Evolutionary conservation across 23 tunicate species (phyloP), one percentile per base, ranked within the genome.

Genomic region (Botrylloides violaceus): DNA sequence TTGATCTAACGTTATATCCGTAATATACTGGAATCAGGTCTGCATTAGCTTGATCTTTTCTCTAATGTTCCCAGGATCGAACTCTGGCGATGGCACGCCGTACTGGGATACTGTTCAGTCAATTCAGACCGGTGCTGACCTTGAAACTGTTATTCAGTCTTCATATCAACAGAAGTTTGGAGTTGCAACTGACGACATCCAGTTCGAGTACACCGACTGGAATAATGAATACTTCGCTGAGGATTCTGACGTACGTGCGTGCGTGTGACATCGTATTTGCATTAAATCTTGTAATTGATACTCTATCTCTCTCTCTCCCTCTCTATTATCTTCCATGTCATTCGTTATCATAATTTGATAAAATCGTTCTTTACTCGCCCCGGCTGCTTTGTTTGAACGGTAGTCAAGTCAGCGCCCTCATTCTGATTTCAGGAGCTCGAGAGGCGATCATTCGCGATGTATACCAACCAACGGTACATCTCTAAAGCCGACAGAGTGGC

Each of bases 71-170:
- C 2, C 58, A 79, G 83, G 83, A 55, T 50, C 58, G 9, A 79
- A 79, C 24, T 26, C 49, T 19, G 83, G 77, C 5, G 83, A 79
- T 36, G 83, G 83, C 55, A 79, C 76, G 15, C 64, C 83, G 33
- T 57, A 79, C 76, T 79, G 83, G 83, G 83, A 79, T 19, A 38
- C 36, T 5, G 83, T 79, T 25, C 36, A 2, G n/a, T 32, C 29
- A 25, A 43, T 43, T 1, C 20, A 39, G 1, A 70, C 35, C 19
- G 76, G 55, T 2, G 76, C 57, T 33, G 53, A 70, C 32, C 32
- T 79, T 32, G 66, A 47, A 35, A 25, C 39, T 57, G 21, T 58
- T 2, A 57, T 79, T 29, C 28, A 36, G 34, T 25, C 64, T 36
- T 49, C 59, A 56, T 79, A 33, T 37, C 24, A 60, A 4, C 57